Evolutionary conservation across 2,113 vertebrate genomes (phyloP), one percentile per base, ranked within the genome.

Genomic region (Sebastes fasciatus): DNA sequence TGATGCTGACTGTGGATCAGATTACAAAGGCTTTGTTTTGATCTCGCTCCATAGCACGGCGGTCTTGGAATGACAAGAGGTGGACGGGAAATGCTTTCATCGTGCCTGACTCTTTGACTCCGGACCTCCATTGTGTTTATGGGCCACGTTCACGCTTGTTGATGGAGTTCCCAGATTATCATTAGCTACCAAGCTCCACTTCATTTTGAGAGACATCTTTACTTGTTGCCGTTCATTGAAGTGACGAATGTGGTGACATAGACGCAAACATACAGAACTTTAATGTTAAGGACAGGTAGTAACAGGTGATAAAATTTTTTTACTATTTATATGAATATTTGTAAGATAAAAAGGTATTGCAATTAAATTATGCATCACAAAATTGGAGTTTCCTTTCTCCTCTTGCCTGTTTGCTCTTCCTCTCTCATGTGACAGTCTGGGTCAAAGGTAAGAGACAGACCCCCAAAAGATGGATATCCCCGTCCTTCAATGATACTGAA

Each of bases 401-500:
- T 55, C 58, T 13, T 43, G 66, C 16, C 8, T 52, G 58, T 52
- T 69, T 60, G n/a, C 12, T 58, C 51, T 16, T 78, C 46, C 26
- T 80, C 67, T 83, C 85, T 91, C 80, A 83, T 69, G 76, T 88
- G 54, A 83, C 13, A 5, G 80, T 92, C 87, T 84, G 79, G 84
- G 79, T 87, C 85, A 91, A 92, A 91, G 78, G 86, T 86, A 86
- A 88, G 77, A 92, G 84, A 42, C 77, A 83, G 75, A 88, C 89
- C 79, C 84, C 84, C 80, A 43, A 52, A 58, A 73, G 88, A 68
- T 4, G 21, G 85, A 90, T 14, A 12, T 54, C 81, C 78, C 62
- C 74, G 51, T 88, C 84, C 60, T 85, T 96, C 91, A 91, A 75
- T 88, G 81, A 80, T 84, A 94, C 93, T 79, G 84, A 96, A 97